Evolutionary conservation across 1,140 invertebrate species (phyloP).

Genomic region (Marisa cornuarietis): DNA sequence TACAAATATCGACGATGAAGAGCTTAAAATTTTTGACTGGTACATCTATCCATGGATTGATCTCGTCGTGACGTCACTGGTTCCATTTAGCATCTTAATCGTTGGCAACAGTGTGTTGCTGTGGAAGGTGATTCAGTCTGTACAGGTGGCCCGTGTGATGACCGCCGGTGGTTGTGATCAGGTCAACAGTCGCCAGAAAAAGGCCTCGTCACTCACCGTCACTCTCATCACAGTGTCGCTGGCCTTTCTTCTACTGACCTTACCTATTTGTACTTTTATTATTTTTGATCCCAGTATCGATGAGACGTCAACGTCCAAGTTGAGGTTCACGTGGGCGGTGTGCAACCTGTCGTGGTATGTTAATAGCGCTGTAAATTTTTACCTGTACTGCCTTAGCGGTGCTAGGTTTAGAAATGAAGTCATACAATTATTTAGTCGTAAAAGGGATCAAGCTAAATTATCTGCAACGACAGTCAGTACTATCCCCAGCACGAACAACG

Average conservation of each 20-base stretch:
- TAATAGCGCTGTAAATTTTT: slow-evolving; percentile 9
- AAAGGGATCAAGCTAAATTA: neutral
- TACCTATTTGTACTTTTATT: slow-evolving; percentile 1
- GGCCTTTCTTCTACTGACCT: neutral
- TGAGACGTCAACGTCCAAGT: neutral
- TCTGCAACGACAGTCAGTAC: neutral
- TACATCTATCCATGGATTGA: slow-evolving; percentile 13
- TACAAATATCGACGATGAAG: neutral
- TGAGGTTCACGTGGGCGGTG: neutral
- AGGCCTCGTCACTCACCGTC: slow-evolving; percentile 11
- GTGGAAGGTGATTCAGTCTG: neutral
- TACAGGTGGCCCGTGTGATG: neutral
- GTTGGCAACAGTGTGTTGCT: neutral
- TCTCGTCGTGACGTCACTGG: neutral
- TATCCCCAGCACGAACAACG: too few species aligned
- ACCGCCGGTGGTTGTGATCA: neutral
- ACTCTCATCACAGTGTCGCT: slow-evolving; percentile 6
- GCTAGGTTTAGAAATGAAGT: neutral
- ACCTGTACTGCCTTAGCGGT: slow-evolving; percentile 17
- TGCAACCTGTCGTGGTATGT: slow-evolving; percentile 12
- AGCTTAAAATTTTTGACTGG: neutral
- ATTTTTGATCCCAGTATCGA: neutral
- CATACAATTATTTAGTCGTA: neutral
- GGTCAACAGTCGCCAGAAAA: neutral
- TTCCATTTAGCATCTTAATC: neutral